Conservation (phyloP, 2,113 vertebrate genomes). For the Chlorodrepanis virens region DNA sequence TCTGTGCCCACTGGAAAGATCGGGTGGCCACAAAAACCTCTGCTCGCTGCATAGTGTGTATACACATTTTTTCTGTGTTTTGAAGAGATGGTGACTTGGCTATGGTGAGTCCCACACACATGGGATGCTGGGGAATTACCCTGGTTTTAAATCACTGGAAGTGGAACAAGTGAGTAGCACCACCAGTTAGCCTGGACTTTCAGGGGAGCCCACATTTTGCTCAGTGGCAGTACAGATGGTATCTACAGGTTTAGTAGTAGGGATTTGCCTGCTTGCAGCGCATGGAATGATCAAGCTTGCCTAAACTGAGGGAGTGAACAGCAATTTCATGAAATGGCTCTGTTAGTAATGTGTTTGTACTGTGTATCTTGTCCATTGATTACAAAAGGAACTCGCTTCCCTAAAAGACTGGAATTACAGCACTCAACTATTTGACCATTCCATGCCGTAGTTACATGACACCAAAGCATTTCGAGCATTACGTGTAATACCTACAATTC, state of each 20-base stretch:
- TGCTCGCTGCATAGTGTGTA: neutral
- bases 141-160: neutral
- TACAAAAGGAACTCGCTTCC: neutral
- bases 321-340: neutral
- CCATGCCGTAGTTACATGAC: neutral
- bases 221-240: neutral
- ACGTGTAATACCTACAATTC: fast-evolving
- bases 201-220: neutral
- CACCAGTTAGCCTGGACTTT: too few species aligned
- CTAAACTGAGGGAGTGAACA: neutral
- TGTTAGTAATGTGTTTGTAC: neutral
- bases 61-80: neutral
- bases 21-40: neutral
- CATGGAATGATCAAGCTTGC: neutral
- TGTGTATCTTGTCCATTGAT: neutral
- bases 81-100: neutral
- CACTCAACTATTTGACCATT: neutral
- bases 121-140: neutral
- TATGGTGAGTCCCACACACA: neutral
- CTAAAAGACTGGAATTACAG: neutral
- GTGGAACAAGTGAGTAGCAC: neutral
- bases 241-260: neutral
- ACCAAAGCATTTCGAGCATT: neutral
- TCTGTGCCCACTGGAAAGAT: neutral
- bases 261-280: neutral